These are phyloP conservation scores for Tenthredo livida DNA, from an alignment of 2,888 invertebrate genomes.

Conservation along the genomic window DNA sequence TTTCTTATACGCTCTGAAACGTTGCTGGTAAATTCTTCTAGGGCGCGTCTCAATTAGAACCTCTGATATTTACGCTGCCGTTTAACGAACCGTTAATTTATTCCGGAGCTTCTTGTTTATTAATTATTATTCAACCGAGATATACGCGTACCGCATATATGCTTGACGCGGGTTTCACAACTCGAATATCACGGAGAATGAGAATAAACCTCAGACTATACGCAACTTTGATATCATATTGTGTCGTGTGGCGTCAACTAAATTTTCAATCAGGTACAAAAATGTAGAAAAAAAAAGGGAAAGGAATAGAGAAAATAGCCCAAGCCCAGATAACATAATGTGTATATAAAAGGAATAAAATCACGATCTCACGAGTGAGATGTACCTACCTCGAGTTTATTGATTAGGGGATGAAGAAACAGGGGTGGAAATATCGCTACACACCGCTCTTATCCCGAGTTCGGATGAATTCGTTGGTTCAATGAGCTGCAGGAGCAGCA, in stretches of 20 bases:
- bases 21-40: slow-evolving; percentile 63
- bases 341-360: not conserved
- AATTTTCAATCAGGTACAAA: no score
- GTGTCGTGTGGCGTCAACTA: no score
- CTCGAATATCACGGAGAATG: not conserved
- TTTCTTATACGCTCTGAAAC: not conserved
- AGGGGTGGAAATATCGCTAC: slow-evolving; percentile 2
- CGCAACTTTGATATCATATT: no score
- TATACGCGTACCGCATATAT: no score
- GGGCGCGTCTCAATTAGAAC: slow-evolving; percentile 76
- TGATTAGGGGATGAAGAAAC: not conserved
- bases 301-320: no score
- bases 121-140: slow-evolving; percentile 40
- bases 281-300: no score
- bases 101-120: slow-evolving; percentile 53
- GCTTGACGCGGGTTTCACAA: not conserved
- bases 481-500: no score
- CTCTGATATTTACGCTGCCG: slow-evolving; percentile 68
- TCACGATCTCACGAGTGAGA: not conserved
- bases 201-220: not conserved
- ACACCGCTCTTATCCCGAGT: not conserved
- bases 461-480: not conserved
- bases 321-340: no score
- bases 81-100: slow-evolving; percentile 73
- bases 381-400: slow-evolving; percentile 18